These are phyloP conservation scores for Amblyornis subalaris DNA, from an alignment of 2,113 vertebrate genomes.

Conservation along the genomic window DNA sequence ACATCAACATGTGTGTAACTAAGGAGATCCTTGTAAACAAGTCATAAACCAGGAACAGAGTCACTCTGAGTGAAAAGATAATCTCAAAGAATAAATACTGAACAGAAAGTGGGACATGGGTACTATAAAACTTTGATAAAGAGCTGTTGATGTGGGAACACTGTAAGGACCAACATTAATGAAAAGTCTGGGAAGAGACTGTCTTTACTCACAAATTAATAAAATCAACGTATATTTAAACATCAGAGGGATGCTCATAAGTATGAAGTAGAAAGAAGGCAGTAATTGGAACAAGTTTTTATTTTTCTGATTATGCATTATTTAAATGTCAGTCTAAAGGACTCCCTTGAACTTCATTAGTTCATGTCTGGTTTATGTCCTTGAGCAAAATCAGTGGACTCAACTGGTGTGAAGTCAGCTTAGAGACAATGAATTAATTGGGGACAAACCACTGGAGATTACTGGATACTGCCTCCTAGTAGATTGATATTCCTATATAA, in stretches of 20 bases:
- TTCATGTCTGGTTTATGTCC: not conserved
- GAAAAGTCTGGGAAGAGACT: not conserved
- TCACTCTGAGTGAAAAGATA: not conserved
- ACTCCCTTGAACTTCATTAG: not conserved
- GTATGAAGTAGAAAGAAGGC: not conserved
- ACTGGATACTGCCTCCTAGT: not conserved
- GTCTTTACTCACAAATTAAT: slow-evolving; percentile 24
- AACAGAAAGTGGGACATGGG: not conserved
- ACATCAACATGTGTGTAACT: not conserved
- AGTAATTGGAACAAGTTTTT: not conserved
- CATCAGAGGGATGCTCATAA: not conserved
- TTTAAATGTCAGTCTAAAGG: not conserved
- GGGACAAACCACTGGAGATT: not conserved
- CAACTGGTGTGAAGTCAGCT: not conserved
- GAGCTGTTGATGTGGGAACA: slow-evolving; percentile 35
- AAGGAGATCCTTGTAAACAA: slow-evolving; percentile 40
- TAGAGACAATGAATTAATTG: not conserved
- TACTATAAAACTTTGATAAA: slow-evolving; percentile 37
- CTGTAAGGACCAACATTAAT: not conserved
- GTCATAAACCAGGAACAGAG: not conserved
- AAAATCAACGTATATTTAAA: not conserved
- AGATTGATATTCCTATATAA: not conserved
- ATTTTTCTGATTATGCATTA: not conserved
- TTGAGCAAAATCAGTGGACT: not conserved
- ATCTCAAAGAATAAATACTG: slow-evolving; percentile 8